Base-by-base conservation (phyloP, 1,140 invertebrate species). In the Rhagoletis zephyria region DNA sequence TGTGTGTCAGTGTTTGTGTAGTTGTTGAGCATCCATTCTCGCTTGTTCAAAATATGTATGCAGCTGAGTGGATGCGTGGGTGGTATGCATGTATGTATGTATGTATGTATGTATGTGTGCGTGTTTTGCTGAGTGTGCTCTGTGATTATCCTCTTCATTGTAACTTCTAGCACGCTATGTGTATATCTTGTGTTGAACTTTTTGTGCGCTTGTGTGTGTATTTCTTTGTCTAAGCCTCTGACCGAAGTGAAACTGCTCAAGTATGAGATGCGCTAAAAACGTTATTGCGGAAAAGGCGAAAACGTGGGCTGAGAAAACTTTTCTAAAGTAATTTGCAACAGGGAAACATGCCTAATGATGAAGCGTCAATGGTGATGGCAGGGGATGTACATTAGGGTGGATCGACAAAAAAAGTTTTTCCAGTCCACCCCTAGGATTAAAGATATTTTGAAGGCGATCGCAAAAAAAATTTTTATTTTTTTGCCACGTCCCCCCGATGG, bases 141-240 rank as follows among this genome's bases (percentile, higher is more conserved):
- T 48, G 40, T 74, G 67, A 45, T 45, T 74, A 74, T 74, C 16
- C 67, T 67, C 65, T 67, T 67, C 65, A 67, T 42, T 67, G 12
- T 30, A 42, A 74, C 40, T 74, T 74, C 45, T 30, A 74, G 12
- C 12, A 67, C 19, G 12, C 40, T 67, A 10, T 9, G 1, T 40
- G 19, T 40, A 3, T 42, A 7, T 12, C 1, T 7, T 60, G 59
- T n/a, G 16, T 4, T 16, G 16, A 14, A 14, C 61, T n/a, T 4
- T 63, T 56, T 56, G n/a, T n/a, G n/a, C n/a, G n/a, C n/a, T n/a
- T n/a, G 51, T 56, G 51, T 56, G 5, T 56, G 51, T 56, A 30
- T 30, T 30, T 30, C 30, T 30, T 30, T 30, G 51, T 56, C 10
- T 56, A 10, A 56, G 3, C 65, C 16, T 74, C 40, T 74, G 67